Evolutionary conservation across 2,797 vertebrate species (phyloP).

Genomic region (Sphaeramia orbicularis): DNA sequence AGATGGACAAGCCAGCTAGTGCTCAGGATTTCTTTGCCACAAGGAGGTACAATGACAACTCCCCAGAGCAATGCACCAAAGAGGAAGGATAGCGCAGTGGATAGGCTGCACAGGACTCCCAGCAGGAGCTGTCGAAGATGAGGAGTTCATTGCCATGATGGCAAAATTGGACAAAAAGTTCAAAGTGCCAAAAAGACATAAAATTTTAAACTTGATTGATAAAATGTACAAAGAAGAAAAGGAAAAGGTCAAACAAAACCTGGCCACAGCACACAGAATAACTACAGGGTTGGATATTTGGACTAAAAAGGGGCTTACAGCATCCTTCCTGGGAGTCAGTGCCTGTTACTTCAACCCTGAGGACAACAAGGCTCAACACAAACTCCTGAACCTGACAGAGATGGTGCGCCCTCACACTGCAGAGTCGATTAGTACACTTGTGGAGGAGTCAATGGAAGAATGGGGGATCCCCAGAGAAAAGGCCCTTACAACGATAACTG

Average conservation of each 20-base stretch:
- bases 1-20: slow-evolving; percentile 3
- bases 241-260: no score
- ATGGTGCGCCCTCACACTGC: slow-evolving; percentile 11
- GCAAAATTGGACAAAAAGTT: neutral
- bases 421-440: neutral
- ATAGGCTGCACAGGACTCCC: neutral
- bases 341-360: slow-evolving; percentile 2
- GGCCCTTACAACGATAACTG: no score
- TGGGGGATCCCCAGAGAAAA: neutral
- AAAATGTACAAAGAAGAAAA: neutral
- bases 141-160: neutral
- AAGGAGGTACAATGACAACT: neutral
- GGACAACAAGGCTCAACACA: slow-evolving; percentile 10
- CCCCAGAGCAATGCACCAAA: neutral
- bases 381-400: slow-evolving; percentile 8
- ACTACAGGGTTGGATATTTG: neutral
- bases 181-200: neutral
- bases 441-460: slow-evolving; percentile 10
- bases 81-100: neutral
- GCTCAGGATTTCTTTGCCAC: neutral
- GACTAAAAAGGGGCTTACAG: neutral
- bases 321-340: neutral
- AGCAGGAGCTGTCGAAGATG: neutral
- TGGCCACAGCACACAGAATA: neutral
- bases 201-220: neutral